These are phyloP conservation scores for Drosophila kepulauana DNA, from an alignment of 1,140 invertebrate species.

Conservation along the genomic window DNA sequence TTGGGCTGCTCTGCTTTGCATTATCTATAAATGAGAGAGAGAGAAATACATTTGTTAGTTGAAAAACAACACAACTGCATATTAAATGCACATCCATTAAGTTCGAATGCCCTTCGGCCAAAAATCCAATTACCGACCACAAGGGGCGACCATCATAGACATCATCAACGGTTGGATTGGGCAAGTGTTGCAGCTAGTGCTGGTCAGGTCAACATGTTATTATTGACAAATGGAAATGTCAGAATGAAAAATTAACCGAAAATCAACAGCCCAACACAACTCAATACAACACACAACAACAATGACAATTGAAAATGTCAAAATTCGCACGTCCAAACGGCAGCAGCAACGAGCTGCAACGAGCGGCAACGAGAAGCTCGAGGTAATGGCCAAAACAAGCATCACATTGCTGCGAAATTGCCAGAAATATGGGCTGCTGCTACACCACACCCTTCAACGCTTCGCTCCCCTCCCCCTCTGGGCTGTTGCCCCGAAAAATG, in stretches of 20 bases:
- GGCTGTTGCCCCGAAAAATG: slow-evolving; percentile 28
- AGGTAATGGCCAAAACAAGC: slow-evolving; percentile 44
- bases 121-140: slow-evolving; percentile 58
- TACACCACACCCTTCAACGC: neutral
- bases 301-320: slow-evolving; percentile 81
- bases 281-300: slow-evolving; percentile 32
- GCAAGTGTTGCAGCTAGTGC: slow-evolving; percentile 18
- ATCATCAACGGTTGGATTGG: slow-evolving; percentile 31
- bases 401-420: slow-evolving; percentile 33
- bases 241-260: slow-evolving; percentile 82
- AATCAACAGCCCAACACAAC: slow-evolving; percentile 61
- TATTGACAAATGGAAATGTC: slow-evolving; percentile 84
- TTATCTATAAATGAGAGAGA: slow-evolving; percentile 36
- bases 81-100: slow-evolving; percentile 59
- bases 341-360: slow-evolving; percentile 34
- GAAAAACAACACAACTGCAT: slow-evolving; percentile 50
- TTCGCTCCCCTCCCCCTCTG: neutral
- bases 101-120: slow-evolving; percentile 29
- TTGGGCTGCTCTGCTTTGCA: neutral
- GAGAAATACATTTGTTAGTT: slow-evolving; percentile 25
- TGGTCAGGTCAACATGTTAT: slow-evolving; percentile 71
- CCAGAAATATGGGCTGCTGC: slow-evolving; percentile 39
- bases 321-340: slow-evolving; percentile 57
- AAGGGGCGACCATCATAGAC: slow-evolving; percentile 19
- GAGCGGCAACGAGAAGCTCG: slow-evolving; percentile 22